Conservation (phyloP, 92 coral and sea anemone genomes). For the Metridium senile region DNA sequence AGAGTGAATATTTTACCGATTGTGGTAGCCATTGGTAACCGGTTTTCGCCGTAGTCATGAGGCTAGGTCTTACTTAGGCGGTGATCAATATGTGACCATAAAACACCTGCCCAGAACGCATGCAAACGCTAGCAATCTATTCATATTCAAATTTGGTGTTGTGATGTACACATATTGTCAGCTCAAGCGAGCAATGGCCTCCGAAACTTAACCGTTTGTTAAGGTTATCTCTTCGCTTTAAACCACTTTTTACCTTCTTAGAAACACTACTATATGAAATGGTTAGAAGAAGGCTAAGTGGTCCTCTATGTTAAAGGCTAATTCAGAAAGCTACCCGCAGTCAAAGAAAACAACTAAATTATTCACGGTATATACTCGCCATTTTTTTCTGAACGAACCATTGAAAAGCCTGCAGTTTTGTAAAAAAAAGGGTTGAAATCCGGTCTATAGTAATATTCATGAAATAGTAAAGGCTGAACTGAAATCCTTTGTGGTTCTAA, state of each 20-base stretch:
- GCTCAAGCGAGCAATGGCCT: constrained; percentile 30
- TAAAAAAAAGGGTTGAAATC: too few relatives aligned
- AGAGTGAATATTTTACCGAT: constrained; percentile 30
- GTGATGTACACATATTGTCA: constrained; percentile 19
- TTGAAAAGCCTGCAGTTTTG: too few relatives aligned
- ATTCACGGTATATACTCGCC: background rate
- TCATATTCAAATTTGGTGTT: constrained; percentile 68
- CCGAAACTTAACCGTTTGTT: constrained; percentile 21
- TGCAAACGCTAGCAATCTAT: constrained; percentile 40
- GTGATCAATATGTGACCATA: constrained; percentile 15
- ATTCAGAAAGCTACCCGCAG: constrained; percentile 9
- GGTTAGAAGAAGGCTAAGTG: background rate
- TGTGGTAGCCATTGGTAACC: constrained; percentile 59
- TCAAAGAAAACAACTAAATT: background rate
- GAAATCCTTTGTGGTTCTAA: too few relatives aligned
- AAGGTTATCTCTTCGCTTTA: too few relatives aligned
- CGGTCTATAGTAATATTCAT: too few relatives aligned
- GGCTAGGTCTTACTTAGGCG: background rate
- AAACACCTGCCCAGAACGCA: constrained; percentile 32
- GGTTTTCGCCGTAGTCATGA: constrained; percentile 49
- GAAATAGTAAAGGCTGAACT: too few relatives aligned
- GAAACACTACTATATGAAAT: too few relatives aligned
- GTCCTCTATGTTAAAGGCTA: constrained; percentile 14
- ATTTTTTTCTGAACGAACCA: too few relatives aligned
- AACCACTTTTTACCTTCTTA: too few relatives aligned